phyloP scores from a whole-genome alignment of 1,140 invertebrate genomes.

The Cecropterus lyciades region DNA sequence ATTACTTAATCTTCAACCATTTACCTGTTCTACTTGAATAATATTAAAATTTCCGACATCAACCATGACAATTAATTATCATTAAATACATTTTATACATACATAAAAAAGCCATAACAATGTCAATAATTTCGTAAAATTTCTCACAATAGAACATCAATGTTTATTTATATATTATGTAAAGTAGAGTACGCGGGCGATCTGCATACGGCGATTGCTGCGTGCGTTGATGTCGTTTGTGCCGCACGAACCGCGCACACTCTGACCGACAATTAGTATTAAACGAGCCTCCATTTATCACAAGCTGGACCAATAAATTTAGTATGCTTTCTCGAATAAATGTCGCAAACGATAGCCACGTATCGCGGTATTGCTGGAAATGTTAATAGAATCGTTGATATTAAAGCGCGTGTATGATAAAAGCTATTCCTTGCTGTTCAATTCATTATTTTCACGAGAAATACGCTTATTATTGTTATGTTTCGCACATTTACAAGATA shows the following conservation, averaged over 20 bases:
- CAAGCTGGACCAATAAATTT: background rate
- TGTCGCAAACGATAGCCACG: background rate
- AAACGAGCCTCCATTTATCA: background rate
- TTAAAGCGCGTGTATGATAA: background rate
- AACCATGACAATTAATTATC: too few species aligned
- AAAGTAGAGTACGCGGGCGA: too few species aligned
- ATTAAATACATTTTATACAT: too few species aligned
- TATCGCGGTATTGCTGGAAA: background rate
- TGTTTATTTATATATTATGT: background rate
- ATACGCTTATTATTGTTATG: background rate
- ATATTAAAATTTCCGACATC: too few species aligned
- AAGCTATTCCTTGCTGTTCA: background rate
- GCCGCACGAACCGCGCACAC: background rate
- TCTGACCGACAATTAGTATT: background rate
- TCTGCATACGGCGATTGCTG: background rate
- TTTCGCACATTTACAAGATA: background rate
- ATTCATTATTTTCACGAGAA: background rate
- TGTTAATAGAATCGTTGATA: background rate
- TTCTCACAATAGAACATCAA: too few species aligned
- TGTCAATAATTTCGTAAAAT: too few species aligned
- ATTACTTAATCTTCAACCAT: too few species aligned
- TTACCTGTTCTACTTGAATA: too few species aligned
- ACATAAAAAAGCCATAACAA: too few species aligned
- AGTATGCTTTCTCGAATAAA: background rate
- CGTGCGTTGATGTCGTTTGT: slow-evolving; percentile 23